These are phyloP conservation scores for Leptinotarsa texana DNA, from an alignment of 1,140 invertebrate species.

Conservation along the genomic window DNA sequence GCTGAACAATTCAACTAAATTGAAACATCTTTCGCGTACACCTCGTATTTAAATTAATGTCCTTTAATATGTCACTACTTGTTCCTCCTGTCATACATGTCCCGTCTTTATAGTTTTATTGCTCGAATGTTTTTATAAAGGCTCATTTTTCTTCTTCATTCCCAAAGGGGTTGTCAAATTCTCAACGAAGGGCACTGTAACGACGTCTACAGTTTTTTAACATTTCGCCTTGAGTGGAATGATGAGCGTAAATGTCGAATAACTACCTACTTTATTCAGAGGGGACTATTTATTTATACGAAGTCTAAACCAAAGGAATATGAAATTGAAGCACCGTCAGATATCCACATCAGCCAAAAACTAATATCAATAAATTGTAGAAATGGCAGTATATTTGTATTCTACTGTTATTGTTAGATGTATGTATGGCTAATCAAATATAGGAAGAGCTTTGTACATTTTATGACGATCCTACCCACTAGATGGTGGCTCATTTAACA, in stretches of 20 bases:
- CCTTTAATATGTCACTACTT: slow-evolving; percentile 18
- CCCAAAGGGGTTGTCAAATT: slow-evolving; percentile 44
- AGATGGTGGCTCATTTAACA: too few species aligned
- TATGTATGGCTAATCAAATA: too few species aligned
- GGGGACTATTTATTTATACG: neutral
- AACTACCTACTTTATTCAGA: neutral
- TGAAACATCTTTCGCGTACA: neutral
- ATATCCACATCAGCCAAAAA: too few species aligned
- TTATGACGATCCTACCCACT: too few species aligned
- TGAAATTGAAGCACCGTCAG: too few species aligned
- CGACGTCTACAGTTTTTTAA: slow-evolving; percentile 23
- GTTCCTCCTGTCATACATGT: slow-evolving; percentile 22
- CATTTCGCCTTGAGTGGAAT: slow-evolving; percentile 1
- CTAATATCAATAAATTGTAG: too few species aligned
- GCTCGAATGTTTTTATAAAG: slow-evolving; percentile 46
- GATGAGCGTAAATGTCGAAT: slow-evolving; percentile 2
- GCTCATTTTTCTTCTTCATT: slow-evolving; percentile 42
- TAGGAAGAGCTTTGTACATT: too few species aligned
- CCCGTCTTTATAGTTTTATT: slow-evolving; percentile 40
- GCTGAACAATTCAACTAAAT: neutral
- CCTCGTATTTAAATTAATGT: slow-evolving; percentile 20
- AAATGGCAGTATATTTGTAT: too few species aligned
- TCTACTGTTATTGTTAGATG: too few species aligned
- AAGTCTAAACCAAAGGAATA: too few species aligned
- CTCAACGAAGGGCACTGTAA: slow-evolving; percentile 29